Evolutionary conservation across 2,888 invertebrate genomes (phyloP), one percentile per base, ranked within the genome.

Genomic region (Anoplius nigerrimus): DNA sequence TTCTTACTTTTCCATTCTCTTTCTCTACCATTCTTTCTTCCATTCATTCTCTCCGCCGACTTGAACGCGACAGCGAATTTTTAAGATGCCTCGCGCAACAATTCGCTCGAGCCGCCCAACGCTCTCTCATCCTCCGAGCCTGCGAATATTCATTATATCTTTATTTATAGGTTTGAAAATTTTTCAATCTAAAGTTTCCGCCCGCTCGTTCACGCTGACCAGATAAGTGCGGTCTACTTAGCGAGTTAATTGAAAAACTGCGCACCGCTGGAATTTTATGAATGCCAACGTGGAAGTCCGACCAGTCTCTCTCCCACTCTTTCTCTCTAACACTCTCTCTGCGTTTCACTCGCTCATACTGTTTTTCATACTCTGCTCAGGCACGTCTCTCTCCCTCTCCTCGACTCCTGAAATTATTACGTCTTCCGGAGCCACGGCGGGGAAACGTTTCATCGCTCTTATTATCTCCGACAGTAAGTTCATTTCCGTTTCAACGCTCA

Each of bases 161-260:
- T 58, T 65, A 69, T 69, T 63, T 54, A 66, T 51, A 66, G 63
- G 57, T 71, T 66, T 42, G 62, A 62, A 60, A 58, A 73, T 63
- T 65, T 69, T 62, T 66, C 58, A 52, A 69, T 68, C 67, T 56
- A 74, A 75, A 72, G 62, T 70, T 71, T 71, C 52, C 63, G 20
- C 42, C 6, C 13, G 52, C 42, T 56, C 43, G 18, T 20, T 55
- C 66, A 11, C 46, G 16, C 20, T 18, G 20, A 22, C 43, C 18
- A 27, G 22, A 53, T 62, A 42, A 67, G 64, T 64, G 56, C 48
- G 62, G 43, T 60, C 45, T 46, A 56, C 68, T 65, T 57, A 21
- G 55, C 24, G 43, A 16, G 55, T 67, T 57, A 66, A 67, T 66
- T 57, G 66, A 48, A 68, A 68, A 51, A 66, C 34, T 56, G 53